Percentiles rank a stretch among this genome's conserved stretches.
Evolutionary conservation across 2,888 invertebrate species (phyloP).

Genomic region (Metellina segmentata): DNA sequence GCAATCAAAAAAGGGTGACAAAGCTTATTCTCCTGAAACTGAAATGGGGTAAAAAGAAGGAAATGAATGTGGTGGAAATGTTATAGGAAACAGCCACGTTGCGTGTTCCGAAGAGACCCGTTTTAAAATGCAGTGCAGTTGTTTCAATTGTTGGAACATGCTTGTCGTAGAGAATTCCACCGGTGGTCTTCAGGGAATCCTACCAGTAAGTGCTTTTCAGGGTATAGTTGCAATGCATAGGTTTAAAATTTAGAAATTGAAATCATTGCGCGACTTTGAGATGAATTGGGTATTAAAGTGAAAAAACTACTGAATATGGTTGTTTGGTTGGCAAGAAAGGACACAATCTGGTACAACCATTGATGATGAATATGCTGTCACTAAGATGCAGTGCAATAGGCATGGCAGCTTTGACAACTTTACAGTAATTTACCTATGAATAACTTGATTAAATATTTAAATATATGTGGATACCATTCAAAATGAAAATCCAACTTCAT

Average conservation of each 20-base stretch:
- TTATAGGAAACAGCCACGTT: neutral
- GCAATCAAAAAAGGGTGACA: slow-evolving; percentile 57
- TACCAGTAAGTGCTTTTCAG: neutral
- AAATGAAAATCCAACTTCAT: no score
- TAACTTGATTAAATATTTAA: no score
- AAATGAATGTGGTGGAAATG: slow-evolving; percentile 20
- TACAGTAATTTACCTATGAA: no score
- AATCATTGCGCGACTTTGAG: no score
- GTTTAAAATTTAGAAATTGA: neutral
- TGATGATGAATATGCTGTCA: no score
- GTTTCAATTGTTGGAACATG: slow-evolving; percentile 36
- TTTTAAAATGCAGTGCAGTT: slow-evolving; percentile 18
- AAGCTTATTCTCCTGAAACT: slow-evolving; percentile 39
- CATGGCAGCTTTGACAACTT: no score
- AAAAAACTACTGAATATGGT: no score
- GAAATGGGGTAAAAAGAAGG: slow-evolving; percentile 10
- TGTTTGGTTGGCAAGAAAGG: no score
- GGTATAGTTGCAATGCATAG: neutral
- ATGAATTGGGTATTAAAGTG: no score
- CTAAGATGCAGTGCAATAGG: no score
- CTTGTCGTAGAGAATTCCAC: slow-evolving; percentile 7
- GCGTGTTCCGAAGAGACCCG: slow-evolving; percentile 1
- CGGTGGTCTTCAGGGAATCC: neutral
- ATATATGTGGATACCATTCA: no score
- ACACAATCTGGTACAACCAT: no score